Evolutionary conservation across 2,888 invertebrate genomes (phyloP), one percentile per base, ranked within the genome.

Genomic region (Maniola hyperantus): DNA sequence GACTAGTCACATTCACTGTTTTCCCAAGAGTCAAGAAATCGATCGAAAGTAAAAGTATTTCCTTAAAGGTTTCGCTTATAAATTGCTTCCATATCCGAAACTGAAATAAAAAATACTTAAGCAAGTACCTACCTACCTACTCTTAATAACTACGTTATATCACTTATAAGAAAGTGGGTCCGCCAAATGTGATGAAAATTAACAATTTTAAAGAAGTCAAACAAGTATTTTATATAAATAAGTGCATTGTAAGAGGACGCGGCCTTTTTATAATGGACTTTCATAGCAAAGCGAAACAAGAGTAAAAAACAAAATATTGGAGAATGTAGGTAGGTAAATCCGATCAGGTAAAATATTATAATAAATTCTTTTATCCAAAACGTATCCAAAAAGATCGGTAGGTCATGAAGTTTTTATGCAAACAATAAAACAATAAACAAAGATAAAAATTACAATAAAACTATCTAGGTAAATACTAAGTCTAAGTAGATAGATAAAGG

Each of bases 71-170:
- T 42, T 15, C 7, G 20, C 10, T 57, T 18, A 57, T 42, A 42
- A 57, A 57, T 42, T 20, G 13, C 57, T 57, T 57, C 57, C 57
- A 57, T 57, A 42, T 57, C 42, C 42, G 57, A 57, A 57, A 57
- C 57, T 57, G 57, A 42, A 42, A 39, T 26, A 42, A 39, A 15
- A 57, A 42, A 42, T 42, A 39, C 57, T 57, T 26, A n/a, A n/a
- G n/a, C n/a, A n/a, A n/a, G n/a, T n/a, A n/a, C n/a, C n/a, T n/a
- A n/a, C n/a, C n/a, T n/a, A 26, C 26, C 26, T 26, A 26, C 26
- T 26, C 26, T 54, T 54, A 36, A 13, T 20, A 20, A 26, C 20
- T 42, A 39, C 11, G 18, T 39, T 26, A 11, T 33, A 26, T 26
- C 26, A 36, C 6, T 48, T 48, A 18, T 51, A 51, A 13, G 39